Conservation (phyloP, 1,140 invertebrate species). For the Teleopsis dalmanni region DNA sequence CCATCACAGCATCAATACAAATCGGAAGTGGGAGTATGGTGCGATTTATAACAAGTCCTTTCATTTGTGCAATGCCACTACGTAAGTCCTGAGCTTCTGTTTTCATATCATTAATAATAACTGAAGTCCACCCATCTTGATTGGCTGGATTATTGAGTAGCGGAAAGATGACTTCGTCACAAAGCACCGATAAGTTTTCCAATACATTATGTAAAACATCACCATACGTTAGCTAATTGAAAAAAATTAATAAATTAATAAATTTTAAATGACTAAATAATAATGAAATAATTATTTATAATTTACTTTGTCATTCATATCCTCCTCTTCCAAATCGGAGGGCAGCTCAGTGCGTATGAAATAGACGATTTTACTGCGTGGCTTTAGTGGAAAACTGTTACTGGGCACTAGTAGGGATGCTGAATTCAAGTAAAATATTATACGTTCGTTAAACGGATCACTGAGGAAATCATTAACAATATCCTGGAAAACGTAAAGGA, state of each 20-base stretch:
- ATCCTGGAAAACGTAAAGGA: conserved; percentile 39
- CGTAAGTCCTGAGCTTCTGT: conserved; percentile 62
- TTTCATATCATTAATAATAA: conserved; percentile 62
- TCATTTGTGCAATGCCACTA: conserved; percentile 60
- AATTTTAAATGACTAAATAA: neutral
- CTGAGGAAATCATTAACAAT: conserved; percentile 44
- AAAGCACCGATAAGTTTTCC: conserved; percentile 64
- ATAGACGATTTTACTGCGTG: conserved; percentile 54
- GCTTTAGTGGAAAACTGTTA: conserved; percentile 27
- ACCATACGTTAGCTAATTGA: conserved; percentile 24
- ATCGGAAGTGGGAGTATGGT: conserved; percentile 63
- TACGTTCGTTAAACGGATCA: conserved; percentile 46
- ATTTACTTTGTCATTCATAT: conserved; percentile 51
- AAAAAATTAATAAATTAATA: neutral
- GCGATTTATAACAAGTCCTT: conserved; percentile 45
- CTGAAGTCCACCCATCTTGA: conserved; percentile 60
- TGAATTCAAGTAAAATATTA: conserved; percentile 50
- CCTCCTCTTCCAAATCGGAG: conserved; percentile 51
- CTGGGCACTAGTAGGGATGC: conserved; percentile 37
- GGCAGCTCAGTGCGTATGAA: conserved; percentile 53
- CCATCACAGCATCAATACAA: conserved; percentile 57
- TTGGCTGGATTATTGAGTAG: conserved; percentile 57
- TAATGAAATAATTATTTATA: conserved; percentile 37
- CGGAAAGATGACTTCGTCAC: conserved; percentile 68
- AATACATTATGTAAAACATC: conserved; percentile 56